Conservation (phyloP, 2,888 invertebrate species). For the Xestoiulus laeticollis region DNA sequence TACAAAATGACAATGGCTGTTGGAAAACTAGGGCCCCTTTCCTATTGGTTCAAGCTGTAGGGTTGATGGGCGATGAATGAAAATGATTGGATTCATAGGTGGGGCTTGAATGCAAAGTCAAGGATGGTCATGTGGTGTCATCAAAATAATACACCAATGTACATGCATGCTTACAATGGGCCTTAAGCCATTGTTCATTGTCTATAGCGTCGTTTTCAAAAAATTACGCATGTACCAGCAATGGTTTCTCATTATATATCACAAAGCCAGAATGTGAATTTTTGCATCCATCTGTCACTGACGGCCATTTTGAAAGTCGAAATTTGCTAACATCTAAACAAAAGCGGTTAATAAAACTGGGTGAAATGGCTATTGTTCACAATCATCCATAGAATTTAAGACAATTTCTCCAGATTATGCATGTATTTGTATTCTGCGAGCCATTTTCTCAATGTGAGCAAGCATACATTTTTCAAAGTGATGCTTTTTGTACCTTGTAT, state of each 20-base stretch:
- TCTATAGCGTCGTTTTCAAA: background rate
- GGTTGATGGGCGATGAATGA: conserved; percentile 16
- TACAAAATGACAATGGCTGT: background rate
- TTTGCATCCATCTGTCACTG: background rate
- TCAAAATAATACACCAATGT: conserved; percentile 36
- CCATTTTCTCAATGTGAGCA: no score
- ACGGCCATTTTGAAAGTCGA: background rate
- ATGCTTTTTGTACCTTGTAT: no score
- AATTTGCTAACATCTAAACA: no score
- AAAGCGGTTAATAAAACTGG: no score
- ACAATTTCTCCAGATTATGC: no score
- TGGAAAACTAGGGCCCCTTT: background rate
- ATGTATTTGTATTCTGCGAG: no score
- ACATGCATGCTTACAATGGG: background rate
- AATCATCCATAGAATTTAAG: no score
- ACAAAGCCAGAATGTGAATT: background rate
- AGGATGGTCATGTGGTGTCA: conserved; percentile 24
- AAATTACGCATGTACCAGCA: background rate
- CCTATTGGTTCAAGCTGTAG: background rate
- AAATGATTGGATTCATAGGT: conserved; percentile 27
- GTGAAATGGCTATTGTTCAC: no score
- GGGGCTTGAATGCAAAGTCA: conserved; percentile 13
- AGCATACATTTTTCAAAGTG: no score
- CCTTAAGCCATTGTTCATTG: conserved; percentile 23
- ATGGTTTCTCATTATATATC: background rate